These are phyloP conservation scores for Tetramorium bicarinatum DNA, from an alignment of 2,888 invertebrate genomes.

Conservation along the genomic window DNA sequence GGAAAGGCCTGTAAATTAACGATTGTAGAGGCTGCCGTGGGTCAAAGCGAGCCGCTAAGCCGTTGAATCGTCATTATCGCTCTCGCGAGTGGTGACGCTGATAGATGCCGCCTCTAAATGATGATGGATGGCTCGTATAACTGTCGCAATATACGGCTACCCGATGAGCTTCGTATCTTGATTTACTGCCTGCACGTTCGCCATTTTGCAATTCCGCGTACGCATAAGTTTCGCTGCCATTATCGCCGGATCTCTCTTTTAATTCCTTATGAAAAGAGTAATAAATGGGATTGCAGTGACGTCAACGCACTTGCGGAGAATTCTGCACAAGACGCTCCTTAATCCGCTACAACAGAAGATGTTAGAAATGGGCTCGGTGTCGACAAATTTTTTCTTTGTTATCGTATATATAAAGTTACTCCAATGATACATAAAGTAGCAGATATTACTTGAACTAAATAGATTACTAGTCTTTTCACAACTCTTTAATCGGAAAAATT, in stretches of 20 bases:
- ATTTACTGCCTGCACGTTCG: constrained; percentile 80
- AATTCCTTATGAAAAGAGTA: constrained; percentile 46
- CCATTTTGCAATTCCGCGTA: constrained; percentile 76
- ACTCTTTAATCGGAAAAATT: background rate
- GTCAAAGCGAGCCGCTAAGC: constrained; percentile 79
- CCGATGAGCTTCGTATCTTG: constrained; percentile 83
- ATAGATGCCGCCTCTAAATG: constrained; percentile 82
- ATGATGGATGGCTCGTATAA: constrained; percentile 84
- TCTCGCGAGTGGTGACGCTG: constrained; percentile 80
- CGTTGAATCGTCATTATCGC: constrained; percentile 80
- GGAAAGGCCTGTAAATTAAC: constrained; percentile 74
- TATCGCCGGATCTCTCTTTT: constrained; percentile 65
- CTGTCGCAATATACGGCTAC: constrained; percentile 83
- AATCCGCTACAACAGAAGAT: background rate
- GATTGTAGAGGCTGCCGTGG: constrained; percentile 72
- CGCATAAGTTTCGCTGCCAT: constrained; percentile 65
- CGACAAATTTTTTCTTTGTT: constrained; percentile 1
- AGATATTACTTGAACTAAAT: background rate
- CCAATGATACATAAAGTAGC: background rate
- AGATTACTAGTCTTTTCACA: background rate
- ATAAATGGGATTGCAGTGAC: constrained; percentile 47
- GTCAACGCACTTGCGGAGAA: background rate
- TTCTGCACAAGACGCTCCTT: background rate
- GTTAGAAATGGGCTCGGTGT: background rate
- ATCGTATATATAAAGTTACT: background rate